Evolutionary conservation across 2,113 vertebrate genomes (phyloP).

Genomic region (Muscicapa adusta): DNA sequence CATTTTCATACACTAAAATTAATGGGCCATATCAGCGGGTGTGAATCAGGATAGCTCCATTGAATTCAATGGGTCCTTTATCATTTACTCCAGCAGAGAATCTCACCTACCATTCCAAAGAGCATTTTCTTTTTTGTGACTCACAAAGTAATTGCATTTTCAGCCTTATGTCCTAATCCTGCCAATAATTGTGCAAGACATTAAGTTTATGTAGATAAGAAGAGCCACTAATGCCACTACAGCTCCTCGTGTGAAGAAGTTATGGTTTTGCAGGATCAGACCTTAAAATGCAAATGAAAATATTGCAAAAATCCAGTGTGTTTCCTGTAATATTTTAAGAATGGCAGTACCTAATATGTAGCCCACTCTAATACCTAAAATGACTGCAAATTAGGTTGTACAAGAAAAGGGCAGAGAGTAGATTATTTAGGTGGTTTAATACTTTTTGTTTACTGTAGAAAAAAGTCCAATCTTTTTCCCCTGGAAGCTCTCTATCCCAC

Average conservation of each 20-base stretch:
- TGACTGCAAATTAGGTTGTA: neutral
- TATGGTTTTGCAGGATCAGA: neutral
- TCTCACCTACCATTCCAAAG: constrained; percentile 29
- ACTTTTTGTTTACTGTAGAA: neutral
- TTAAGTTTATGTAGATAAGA: constrained; percentile 42
- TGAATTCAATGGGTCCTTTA: constrained; percentile 11
- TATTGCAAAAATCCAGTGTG: neutral
- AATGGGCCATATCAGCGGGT: constrained; percentile 19
- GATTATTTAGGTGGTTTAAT: neutral
- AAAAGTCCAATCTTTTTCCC: neutral
- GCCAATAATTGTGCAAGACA: constrained; percentile 39
- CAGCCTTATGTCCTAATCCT: constrained; percentile 10
- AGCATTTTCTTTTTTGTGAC: neutral
- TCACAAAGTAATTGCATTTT: constrained; percentile 22
- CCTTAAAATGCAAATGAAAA: neutral
- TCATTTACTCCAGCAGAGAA: constrained; percentile 34
- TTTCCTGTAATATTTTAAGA: neutral
- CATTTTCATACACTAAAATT: constrained; percentile 47
- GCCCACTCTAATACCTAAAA: neutral
- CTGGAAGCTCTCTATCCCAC: neutral
- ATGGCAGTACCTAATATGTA: neutral
- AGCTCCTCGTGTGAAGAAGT: neutral
- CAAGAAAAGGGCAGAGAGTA: neutral
- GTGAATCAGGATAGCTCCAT: constrained; percentile 21
- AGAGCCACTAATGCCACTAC: neutral